A percentile compares a stretch with the other conserved stretches of the same genome.
These are phyloP conservation scores for Protodeltote pygarga DNA, from an alignment of 2,888 invertebrate species.

Conservation along the genomic window DNA sequence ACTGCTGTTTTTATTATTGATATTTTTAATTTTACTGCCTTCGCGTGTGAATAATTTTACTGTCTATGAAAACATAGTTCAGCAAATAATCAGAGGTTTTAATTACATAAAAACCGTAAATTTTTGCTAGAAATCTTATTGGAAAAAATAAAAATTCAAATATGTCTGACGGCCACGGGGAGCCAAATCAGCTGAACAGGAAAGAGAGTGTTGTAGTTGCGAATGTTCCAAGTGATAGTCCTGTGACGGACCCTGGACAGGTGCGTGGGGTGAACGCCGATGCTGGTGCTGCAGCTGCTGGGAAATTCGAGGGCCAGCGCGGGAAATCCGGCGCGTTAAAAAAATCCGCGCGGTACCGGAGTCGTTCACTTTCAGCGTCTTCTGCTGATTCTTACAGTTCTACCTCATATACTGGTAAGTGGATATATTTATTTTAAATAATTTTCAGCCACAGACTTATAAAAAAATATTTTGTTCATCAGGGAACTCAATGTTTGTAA, in stretches of 20 bases:
- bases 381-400: constrained; percentile 98
- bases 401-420: constrained; percentile 88
- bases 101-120: constrained; percentile 29
- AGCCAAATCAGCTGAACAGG: constrained; percentile 69
- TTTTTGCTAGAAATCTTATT: constrained; percentile 14
- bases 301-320: constrained; percentile 79
- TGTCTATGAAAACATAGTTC: constrained; percentile 9
- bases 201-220: constrained; percentile 77
- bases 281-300: constrained; percentile 72
- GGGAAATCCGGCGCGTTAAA: constrained; percentile 92
- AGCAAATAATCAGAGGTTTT: constrained; percentile 17
- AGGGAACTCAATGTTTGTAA: background rate
- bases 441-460: background rate
- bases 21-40: constrained; percentile 56
- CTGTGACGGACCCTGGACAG: constrained; percentile 92
- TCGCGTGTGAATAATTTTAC: constrained; percentile 11
- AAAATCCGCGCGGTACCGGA: constrained; percentile 95
- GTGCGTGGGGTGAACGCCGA: constrained; percentile 75
- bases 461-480: background rate
- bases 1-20: constrained; percentile 69
- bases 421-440: no score
- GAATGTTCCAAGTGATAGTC: constrained; percentile 89
- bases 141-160: constrained; percentile 35
- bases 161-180: constrained; percentile 80
- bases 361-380: constrained; percentile 96